Conservation (phyloP, 2,113 vertebrate genomes). For the Rhabdornis inornatus region DNA sequence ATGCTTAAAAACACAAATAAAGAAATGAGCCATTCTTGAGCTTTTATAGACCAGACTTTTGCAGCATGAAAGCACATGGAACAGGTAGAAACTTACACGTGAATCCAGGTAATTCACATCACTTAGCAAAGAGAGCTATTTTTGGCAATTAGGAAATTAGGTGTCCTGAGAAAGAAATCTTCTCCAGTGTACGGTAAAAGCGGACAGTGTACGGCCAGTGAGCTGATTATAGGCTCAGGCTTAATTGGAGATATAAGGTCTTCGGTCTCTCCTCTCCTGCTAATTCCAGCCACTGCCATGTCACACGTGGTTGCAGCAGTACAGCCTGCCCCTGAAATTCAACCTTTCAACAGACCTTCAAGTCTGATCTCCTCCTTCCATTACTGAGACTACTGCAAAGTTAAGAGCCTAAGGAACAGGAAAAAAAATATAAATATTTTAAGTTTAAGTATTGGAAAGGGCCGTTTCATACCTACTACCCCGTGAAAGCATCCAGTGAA, state of each 20-base stretch:
- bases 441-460: background rate
- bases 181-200: background rate
- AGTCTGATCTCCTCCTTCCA: background rate
- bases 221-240: conserved; percentile 10
- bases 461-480: background rate
- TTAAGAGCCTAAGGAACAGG: background rate
- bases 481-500: background rate
- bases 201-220: background rate
- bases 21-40: background rate
- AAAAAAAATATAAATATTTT: background rate
- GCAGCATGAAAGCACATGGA: background rate
- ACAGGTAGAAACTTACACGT: background rate
- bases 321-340: background rate
- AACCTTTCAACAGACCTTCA: background rate
- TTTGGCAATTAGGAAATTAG: background rate
- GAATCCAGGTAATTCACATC: background rate
- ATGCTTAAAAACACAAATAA: background rate
- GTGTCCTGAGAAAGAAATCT: background rate
- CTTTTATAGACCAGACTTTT: background rate
- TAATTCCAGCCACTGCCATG: background rate
- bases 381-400: background rate
- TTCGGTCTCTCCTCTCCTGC: background rate
- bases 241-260: background rate
- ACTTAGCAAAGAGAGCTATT: background rate
- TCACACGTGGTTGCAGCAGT: background rate